A percentile compares a stretch with the other conserved stretches of the same genome.
Conservation (phyloP, 2,113 vertebrate genomes). For the Poeciliopsis prolifica region DNA sequence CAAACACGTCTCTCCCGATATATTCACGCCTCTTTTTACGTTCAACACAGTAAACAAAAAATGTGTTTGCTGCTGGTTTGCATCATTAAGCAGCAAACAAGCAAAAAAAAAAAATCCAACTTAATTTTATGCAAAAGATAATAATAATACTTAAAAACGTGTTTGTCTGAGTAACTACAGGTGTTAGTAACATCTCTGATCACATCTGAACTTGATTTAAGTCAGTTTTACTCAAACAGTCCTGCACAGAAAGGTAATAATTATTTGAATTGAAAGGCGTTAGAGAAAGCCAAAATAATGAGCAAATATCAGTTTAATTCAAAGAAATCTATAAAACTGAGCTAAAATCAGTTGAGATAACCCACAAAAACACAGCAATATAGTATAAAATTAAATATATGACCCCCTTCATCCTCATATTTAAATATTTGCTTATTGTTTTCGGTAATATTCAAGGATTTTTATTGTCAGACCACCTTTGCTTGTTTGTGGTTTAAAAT, state of each 20-base stretch:
- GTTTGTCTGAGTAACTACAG: no score
- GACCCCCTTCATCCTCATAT: slow-evolving; percentile 5
- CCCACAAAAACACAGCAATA: slow-evolving; percentile 1
- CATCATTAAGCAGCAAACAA: slow-evolving; percentile 51
- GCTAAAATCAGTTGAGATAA: slow-evolving; percentile 8
- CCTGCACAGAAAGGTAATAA: background rate
- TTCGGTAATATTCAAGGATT: background rate
- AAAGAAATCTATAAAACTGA: background rate
- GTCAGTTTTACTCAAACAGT: no score
- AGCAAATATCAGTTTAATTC: background rate
- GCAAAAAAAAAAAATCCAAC: slow-evolving; percentile 4
- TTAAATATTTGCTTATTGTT: slow-evolving; percentile 16
- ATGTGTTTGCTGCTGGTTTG: slow-evolving; percentile 39
- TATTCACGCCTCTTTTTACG: slow-evolving; percentile 34
- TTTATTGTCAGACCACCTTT: no score
- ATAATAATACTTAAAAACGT: no score
- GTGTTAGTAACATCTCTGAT: no score
- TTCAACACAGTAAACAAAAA: slow-evolving; percentile 17
- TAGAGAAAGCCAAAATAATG: background rate
- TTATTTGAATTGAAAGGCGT: background rate
- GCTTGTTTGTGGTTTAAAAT: no score
- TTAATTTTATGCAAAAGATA: slow-evolving; percentile 29
- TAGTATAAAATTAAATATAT: background rate
- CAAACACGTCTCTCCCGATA: slow-evolving; percentile 51
- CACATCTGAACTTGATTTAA: no score